Base-by-base conservation (phyloP, 2,888 invertebrate species). In the Amiota mariae region DNA sequence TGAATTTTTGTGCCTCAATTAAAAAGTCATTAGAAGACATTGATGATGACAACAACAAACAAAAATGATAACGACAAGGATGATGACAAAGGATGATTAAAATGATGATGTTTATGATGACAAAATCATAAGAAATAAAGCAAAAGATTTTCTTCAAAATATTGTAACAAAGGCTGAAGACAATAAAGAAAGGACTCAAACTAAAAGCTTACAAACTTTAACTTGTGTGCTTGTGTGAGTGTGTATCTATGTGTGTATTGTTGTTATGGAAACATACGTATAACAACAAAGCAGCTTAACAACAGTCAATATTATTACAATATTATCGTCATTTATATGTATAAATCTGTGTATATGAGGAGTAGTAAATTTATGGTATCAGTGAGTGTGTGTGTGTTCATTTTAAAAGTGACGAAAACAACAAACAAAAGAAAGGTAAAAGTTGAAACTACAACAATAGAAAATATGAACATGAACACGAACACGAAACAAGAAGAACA, bases 1-100 rank as follows among this genome's bases (percentile, higher is more conserved):
- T 63, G 63, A 63, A 63, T 63, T 63, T 63, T 36, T 36, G 63
- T 63, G 63, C 46, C 63, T 63, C 63, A 63, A 63, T 63, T 63
- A 63, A 63, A 63, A 63, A 63, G 63, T 63, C 63, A 63, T 63
- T 63, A 63, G 63, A 13, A 10, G 63, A 36, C 13, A 46, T 46
- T 15, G 63, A 63, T 15, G 59, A 18, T 15, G 36, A 61, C 36
- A 36, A 24, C 61, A 61, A 61, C 63, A 2, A 61, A 61, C 63
- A 2, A 59, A n/a, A 18, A 18, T 59, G 63, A 63, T 20, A 59
- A 18, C n/a, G 20, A 59, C 18, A 20, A 20, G 59, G 20, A 15
- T 15, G 12, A 20, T 20, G 59, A 9, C 59, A 18, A 59, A 18
- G 20, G 59, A 20, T 59, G 15, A 11, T 18, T 20, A 59, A 12